Evolutionary conservation across 2,888 invertebrate species (phyloP), one percentile per base, ranked within the genome.

Genomic region (Xylophagus ater): DNA sequence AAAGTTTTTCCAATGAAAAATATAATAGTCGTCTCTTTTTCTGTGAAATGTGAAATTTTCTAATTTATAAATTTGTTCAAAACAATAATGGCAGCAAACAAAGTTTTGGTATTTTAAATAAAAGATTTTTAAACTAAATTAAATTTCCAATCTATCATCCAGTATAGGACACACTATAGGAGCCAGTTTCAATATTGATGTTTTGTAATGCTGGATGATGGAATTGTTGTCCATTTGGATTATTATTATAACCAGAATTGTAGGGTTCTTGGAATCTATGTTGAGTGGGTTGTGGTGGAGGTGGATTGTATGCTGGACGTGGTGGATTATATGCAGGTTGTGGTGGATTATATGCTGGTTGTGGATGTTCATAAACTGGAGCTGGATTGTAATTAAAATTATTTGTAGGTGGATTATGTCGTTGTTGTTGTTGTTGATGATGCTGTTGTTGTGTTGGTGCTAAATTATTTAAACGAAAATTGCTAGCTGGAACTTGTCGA

Each of bases 151-250:
- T 6, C 20, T 37, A 41, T 54, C 70, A 71, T 55, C 76, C 76
- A 52, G 73, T 74, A 56, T 83, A 86, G 55, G 78, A 76, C 47
- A 86, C 76, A 46, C 78, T 73, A 61, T 87, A 87, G 4, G 86
- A 85, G 13, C 84, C 85, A 42, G 76, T 73, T 56, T 67, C 73
- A 29, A 81, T 73, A 54, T 85, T 79, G 45, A 82, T 71, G 55
- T 81, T 83, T 47, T 74, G 72, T 14, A 62, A 39, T 1, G 81
- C 77, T 1, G 84, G 81, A 59, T 83, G 81, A 58, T 83, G 81
- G 13, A 78, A 78, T 36, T 67, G 55, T 54, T 74, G 76, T 10
- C 70, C 68, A 48, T 56, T 61, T 20, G 68, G 66, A 51, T 62
- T 64, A 36, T 62, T 62, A 14, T 55, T 53, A 28, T 29, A 12